Conservation (phyloP, 2,888 invertebrate species). For the Sesia bembeciformis region DNA sequence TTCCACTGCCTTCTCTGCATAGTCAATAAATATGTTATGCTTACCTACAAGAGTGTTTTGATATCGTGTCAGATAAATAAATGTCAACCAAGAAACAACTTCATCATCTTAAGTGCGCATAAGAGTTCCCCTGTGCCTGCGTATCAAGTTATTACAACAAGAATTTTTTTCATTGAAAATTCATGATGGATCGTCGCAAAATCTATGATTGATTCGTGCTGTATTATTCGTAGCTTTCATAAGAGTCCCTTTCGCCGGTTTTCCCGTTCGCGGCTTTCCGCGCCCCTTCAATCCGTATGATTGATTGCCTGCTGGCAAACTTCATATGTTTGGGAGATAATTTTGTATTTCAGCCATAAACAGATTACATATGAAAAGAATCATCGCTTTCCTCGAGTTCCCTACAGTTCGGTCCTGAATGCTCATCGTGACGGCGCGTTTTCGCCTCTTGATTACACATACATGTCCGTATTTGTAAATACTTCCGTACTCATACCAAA, state of each 20-base stretch:
- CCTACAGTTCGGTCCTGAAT: constrained; percentile 30
- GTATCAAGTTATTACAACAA: constrained; percentile 28
- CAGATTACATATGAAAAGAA: constrained; percentile 69
- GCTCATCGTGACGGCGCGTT: constrained; percentile 48
- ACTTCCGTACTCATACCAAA: neutral
- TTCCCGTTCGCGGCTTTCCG: constrained; percentile 57
- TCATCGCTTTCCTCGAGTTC: constrained; percentile 41
- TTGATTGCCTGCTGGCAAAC: constrained; percentile 65
- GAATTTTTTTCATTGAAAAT: constrained; percentile 56
- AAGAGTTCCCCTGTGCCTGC: constrained; percentile 16
- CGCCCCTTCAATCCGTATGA: constrained; percentile 58
- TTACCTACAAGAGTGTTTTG: neutral
- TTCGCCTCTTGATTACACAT: constrained; percentile 37
- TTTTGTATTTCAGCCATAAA: constrained; percentile 72
- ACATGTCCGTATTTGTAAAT: constrained; percentile 7
- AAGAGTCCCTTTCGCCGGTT: constrained; percentile 59
- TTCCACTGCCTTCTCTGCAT: neutral
- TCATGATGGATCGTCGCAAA: constrained; percentile 69
- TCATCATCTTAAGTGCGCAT: constrained; percentile 20
- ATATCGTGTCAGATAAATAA: neutral
- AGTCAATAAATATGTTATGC: too few relatives aligned
- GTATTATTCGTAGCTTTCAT: constrained; percentile 67
- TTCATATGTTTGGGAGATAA: constrained; percentile 72
- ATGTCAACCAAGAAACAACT: constrained; percentile 2
- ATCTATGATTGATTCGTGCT: constrained; percentile 73